Evolutionary conservation across 2,888 invertebrate genomes (phyloP).

Genomic region (Criorhina ranunculi): DNA sequence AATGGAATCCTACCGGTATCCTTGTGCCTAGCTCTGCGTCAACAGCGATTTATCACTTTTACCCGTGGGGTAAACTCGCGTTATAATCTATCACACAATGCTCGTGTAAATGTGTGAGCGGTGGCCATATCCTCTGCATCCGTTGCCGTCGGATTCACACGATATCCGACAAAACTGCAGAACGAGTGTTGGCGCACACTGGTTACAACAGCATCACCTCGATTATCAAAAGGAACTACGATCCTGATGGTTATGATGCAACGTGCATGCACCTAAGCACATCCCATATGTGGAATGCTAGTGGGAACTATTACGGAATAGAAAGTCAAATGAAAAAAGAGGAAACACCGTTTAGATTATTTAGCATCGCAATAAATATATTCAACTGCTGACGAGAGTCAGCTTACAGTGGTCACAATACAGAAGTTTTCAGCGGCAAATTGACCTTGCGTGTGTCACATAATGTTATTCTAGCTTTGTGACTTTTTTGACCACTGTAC

Average conservation of each 20-base stretch:
- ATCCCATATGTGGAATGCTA: conserved; percentile 10
- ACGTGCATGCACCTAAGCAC: conserved; percentile 32
- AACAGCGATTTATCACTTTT: conserved; percentile 50
- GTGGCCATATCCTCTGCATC: conserved; percentile 39
- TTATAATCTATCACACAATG: conserved; percentile 43
- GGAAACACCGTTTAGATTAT: conserved; percentile 40
- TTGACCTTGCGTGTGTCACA: too few relatives aligned
- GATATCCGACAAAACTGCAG: conserved; percentile 6
- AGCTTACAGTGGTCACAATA: not conserved
- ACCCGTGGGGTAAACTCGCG: conserved; percentile 25
- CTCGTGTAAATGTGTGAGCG: conserved; percentile 30
- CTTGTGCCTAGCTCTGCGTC: conserved; percentile 23
- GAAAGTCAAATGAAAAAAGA: conserved; percentile 1
- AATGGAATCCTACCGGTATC: conserved; percentile 44
- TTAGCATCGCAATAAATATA: conserved; percentile 51
- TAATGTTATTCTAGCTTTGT: too few relatives aligned
- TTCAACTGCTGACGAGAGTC: conserved; percentile 24
- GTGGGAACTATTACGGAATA: conserved; percentile 3
- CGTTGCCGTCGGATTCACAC: conserved; percentile 5
- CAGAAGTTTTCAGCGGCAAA: too few relatives aligned
- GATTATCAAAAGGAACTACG: conserved; percentile 27
- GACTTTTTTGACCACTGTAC: too few relatives aligned
- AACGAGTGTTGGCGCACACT: conserved; percentile 14
- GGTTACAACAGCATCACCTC: conserved; percentile 30
- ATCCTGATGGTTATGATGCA: conserved; percentile 47